These are phyloP conservation scores for Stomorhina lunata DNA, from an alignment of 2,888 invertebrate genomes.

Conservation along the genomic window DNA sequence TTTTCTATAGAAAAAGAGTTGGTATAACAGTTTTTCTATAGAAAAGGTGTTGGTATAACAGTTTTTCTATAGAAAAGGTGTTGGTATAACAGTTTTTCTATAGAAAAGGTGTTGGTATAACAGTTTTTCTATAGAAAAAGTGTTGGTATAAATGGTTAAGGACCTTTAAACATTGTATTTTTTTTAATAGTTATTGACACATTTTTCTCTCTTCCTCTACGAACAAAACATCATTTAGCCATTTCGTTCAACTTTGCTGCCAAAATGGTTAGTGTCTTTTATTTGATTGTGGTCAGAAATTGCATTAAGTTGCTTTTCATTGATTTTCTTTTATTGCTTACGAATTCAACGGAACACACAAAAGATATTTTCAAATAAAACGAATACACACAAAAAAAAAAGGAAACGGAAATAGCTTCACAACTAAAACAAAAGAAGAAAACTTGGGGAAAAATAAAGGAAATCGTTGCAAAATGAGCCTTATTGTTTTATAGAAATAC, in stretches of 20 bases:
- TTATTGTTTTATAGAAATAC: constrained; percentile 57
- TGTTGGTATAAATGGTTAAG: too few relatives aligned
- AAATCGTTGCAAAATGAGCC: constrained; percentile 63
- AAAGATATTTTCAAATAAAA: constrained; percentile 33
- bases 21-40: too few relatives aligned
- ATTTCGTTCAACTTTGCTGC: neutral
- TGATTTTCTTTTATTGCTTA: neutral
- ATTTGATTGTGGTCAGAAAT: constrained; percentile 38
- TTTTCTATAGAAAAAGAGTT: too few relatives aligned
- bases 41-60: too few relatives aligned
- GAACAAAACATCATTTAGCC: neutral
- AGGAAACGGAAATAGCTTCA: constrained; percentile 60
- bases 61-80: too few relatives aligned
- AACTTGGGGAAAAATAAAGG: constrained; percentile 24
- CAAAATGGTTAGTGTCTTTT: neutral
- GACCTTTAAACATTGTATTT: too few relatives aligned
- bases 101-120: too few relatives aligned
- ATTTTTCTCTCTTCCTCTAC: neutral
- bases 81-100: too few relatives aligned
- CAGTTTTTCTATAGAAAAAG: too few relatives aligned
- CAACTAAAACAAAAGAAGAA: constrained; percentile 26
- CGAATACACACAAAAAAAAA: constrained; percentile 8
- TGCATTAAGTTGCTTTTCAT: constrained; percentile 16
- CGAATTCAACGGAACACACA: neutral
- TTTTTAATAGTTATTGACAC: too few relatives aligned